Evolutionary conservation across 2,888 invertebrate species (phyloP).

Genomic region (Hemicrepidius hirtus): DNA sequence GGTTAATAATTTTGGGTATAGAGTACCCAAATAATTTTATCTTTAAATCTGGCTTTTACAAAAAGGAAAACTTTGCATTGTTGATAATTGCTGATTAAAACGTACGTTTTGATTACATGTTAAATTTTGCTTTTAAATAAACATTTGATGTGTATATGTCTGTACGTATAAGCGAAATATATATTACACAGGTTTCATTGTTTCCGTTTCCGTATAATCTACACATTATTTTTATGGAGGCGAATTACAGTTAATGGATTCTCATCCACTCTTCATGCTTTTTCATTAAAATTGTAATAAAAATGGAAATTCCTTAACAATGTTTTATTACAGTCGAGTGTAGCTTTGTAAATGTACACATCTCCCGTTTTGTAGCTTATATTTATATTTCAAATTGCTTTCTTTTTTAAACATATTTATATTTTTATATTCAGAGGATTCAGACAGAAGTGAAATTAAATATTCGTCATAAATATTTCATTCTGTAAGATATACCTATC

Average conservation of each 20-base stretch:
- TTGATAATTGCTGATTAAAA: slow-evolving; percentile 13
- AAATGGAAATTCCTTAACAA: slow-evolving; percentile 63
- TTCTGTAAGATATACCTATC: too few species aligned
- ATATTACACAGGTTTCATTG: slow-evolving; percentile 41
- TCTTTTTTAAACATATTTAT: too few species aligned
- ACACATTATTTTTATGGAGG: slow-evolving; percentile 58
- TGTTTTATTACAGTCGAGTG: slow-evolving; percentile 44
- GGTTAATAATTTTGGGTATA: slow-evolving; percentile 1
- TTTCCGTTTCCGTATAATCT: slow-evolving; percentile 59
- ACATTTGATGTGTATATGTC: slow-evolving; percentile 8
- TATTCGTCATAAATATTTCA: too few species aligned
- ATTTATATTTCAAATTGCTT: slow-evolving; percentile 18
- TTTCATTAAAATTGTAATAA: slow-evolving; percentile 66
- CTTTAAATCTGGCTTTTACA: not conserved
- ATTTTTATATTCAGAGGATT: too few species aligned
- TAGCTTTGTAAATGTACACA: slow-evolving; percentile 36
- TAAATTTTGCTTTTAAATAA: slow-evolving; percentile 36
- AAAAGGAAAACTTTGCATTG: not conserved
- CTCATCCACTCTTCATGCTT: slow-evolving; percentile 61
- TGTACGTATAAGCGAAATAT: slow-evolving; percentile 5
- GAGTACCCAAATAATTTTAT: not conserved
- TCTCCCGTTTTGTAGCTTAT: slow-evolving; percentile 26
- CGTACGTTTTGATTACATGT: slow-evolving; percentile 13
- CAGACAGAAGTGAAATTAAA: too few species aligned
- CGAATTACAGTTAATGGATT: slow-evolving; percentile 63